Base-by-base conservation (phyloP, 2,888 invertebrate species). In the Glaucopsyche alexis region DNA sequence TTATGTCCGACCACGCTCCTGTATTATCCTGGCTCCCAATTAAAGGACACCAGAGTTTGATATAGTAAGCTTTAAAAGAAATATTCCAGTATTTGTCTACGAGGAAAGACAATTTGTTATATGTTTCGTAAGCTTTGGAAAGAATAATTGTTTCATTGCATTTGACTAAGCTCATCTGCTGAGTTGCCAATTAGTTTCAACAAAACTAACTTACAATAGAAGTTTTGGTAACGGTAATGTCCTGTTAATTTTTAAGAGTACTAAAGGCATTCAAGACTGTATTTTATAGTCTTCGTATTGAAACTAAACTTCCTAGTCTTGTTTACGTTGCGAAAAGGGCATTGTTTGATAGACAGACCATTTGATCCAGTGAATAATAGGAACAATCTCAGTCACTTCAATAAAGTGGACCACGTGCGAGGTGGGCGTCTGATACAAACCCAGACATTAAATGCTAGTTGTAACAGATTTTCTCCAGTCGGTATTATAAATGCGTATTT, bases 1-100 rank as follows among this genome's bases (percentile, higher is more conserved):
- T 92, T 91, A 92, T 92, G 86, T 78, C 79, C 85, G 83, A 85
- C 88, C 87, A 84, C 85, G 86, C 83, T 85, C 80, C 83, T 82
- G 80, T 83, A 81, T 84, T 47, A 69, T 69, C 69, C 47, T 69
- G 42, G 13, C 16, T 16, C 19, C 47, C 49, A 69, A 49, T 49
- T 49, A 69, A 47, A 69, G 11, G 42, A 60, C 60, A 29, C 60
- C 7, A 38, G 29, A 19, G 16, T 8, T 8, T 19, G 19, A 9
- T 9, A 16, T 16, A 16, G 16, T 52, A 52, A 52, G 52, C 55
- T 55, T 55, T 11, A 19, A 55, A 55, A 55, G 55, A 55, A 55
- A n/a, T 16, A 8, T 19, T 55, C 55, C 55, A 55, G 55, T 11
- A 55, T 55, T 55, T 42, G 42, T 7, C 42, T 42, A 42, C 42